phyloP scores from a whole-genome alignment of 2,797 vertebrate species.

The Sus cebifrons region DNA sequence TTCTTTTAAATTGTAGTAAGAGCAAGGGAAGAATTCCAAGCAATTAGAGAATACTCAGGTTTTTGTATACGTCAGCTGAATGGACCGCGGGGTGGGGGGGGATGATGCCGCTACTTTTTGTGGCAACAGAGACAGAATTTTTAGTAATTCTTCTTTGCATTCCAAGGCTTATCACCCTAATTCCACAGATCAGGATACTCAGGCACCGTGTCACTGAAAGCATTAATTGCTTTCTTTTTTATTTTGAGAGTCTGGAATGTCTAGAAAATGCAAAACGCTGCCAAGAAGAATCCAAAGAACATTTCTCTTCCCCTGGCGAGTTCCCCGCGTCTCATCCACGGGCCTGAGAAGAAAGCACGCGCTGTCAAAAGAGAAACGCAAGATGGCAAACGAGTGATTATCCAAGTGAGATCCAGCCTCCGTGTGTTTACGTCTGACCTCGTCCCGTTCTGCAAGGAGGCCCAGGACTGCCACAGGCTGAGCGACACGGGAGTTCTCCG shows the following conservation, averaged over 20 bases:
- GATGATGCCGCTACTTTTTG: background rate
- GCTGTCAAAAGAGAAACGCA: background rate
- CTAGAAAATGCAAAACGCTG: slow-evolving; percentile 42
- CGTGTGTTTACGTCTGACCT: slow-evolving; percentile 70
- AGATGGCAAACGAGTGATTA: slow-evolving; percentile 56
- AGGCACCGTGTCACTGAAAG: slow-evolving; percentile 32
- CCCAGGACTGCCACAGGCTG: slow-evolving; percentile 22
- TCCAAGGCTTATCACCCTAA: slow-evolving; percentile 54
- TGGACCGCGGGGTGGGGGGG: background rate
- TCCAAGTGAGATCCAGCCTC: slow-evolving; percentile 55
- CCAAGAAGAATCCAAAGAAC: background rate
- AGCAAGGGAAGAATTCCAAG: slow-evolving; percentile 32
- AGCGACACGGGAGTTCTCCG: slow-evolving; percentile 42
- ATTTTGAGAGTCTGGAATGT: slow-evolving; percentile 44
- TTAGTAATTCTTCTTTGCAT: slow-evolving; percentile 33
- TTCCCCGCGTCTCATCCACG: slow-evolving; percentile 61
- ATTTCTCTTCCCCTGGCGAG: slow-evolving; percentile 9
- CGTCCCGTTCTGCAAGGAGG: slow-evolving; percentile 82
- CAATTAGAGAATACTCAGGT: slow-evolving; percentile 15
- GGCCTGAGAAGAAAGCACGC: slow-evolving; percentile 55
- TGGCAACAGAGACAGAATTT: background rate
- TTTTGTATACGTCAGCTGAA: slow-evolving; percentile 38
- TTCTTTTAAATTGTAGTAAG: slow-evolving; percentile 26
- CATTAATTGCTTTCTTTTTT: background rate
- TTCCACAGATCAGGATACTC: slow-evolving; percentile 66